A percentile compares a stretch with the other conserved stretches of the same genome.
Conservation (phyloP, 2,888 invertebrate genomes). For the Tachina fera region DNA sequence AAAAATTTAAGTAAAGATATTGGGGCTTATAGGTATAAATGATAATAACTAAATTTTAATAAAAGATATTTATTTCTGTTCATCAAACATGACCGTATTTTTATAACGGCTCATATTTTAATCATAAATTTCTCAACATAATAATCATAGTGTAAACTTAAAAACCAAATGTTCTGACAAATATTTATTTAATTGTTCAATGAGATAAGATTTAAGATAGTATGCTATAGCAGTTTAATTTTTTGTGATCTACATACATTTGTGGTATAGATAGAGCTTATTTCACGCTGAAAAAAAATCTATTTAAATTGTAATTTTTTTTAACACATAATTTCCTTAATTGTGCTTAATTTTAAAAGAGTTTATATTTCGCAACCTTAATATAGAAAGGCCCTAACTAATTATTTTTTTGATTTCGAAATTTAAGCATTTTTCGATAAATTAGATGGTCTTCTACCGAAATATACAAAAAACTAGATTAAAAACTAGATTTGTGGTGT, state of each 20-base stretch:
- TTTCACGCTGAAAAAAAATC: neutral
- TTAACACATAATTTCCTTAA: neutral
- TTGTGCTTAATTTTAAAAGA: constrained; percentile 1
- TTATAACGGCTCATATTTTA: constrained; percentile 17
- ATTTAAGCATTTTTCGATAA: too few relatives aligned
- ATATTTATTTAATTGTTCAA: constrained; percentile 1
- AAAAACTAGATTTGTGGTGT: too few relatives aligned
- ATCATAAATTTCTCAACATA: constrained; percentile 16
- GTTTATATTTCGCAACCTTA: neutral
- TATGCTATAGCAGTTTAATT: neutral
- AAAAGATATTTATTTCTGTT: neutral
- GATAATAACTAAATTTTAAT: too few relatives aligned
- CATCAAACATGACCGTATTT: neutral
- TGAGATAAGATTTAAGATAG: constrained; percentile 45
- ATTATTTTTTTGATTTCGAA: too few relatives aligned
- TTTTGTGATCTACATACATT: neutral
- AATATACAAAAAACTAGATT: too few relatives aligned
- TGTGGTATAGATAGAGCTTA: neutral
- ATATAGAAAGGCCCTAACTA: too few relatives aligned
- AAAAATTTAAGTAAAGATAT: too few relatives aligned
- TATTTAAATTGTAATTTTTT: neutral
- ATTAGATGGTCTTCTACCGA: too few relatives aligned
- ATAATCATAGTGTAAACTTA: constrained; percentile 24
- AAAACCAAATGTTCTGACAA: neutral
- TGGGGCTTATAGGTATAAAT: too few relatives aligned